Percentiles rank a stretch among this genome's conserved stretches.
These are phyloP conservation scores for Onchidella celtica DNA, from an alignment of 2,888 invertebrate species.

Conservation along the genomic window DNA sequence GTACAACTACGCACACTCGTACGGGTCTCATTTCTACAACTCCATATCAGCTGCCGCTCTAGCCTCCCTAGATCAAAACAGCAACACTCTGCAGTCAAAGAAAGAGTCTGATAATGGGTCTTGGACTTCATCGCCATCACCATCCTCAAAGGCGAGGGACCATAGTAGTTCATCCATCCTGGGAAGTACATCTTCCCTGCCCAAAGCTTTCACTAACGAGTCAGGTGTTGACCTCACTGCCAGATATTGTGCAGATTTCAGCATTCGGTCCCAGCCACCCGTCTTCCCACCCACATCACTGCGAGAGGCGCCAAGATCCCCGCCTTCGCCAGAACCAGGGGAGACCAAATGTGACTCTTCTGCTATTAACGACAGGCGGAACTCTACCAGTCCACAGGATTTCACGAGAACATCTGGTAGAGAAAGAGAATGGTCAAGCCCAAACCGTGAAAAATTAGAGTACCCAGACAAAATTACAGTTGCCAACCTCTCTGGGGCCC, in stretches of 20 bases:
- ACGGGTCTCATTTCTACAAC: conserved; percentile 42
- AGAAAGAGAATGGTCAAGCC: conserved; percentile 8
- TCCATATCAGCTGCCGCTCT: conserved; percentile 40
- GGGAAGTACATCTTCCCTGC: not conserved
- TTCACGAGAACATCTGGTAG: not conserved
- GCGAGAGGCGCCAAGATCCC: not conserved
- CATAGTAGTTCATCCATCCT: not conserved
- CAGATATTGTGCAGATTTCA: conserved; percentile 45
- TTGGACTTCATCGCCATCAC: conserved; percentile 33
- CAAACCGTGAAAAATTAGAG: not conserved
- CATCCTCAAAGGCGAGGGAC: conserved; percentile 27
- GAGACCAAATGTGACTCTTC: conserved; percentile 10
- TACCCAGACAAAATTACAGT: conserved; percentile 14
- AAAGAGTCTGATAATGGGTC: conserved; percentile 39
- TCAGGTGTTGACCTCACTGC: conserved; percentile 38
- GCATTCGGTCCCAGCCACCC: conserved; percentile 41
- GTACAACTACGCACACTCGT: conserved; percentile 40
- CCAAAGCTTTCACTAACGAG: conserved; percentile 4
- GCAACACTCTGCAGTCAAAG: conserved; percentile 41
- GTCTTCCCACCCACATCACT: conserved; percentile 38
- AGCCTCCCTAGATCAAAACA: conserved; percentile 38
- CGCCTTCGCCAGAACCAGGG: conserved; percentile 35
- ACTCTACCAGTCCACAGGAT: not conserved
- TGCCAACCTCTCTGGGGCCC: conserved; percentile 33
- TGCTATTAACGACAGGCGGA: not conserved